Evolutionary conservation across 2,797 vertebrate species (phyloP).

Genomic region (Microctenopoma stevenorrisi): DNA sequence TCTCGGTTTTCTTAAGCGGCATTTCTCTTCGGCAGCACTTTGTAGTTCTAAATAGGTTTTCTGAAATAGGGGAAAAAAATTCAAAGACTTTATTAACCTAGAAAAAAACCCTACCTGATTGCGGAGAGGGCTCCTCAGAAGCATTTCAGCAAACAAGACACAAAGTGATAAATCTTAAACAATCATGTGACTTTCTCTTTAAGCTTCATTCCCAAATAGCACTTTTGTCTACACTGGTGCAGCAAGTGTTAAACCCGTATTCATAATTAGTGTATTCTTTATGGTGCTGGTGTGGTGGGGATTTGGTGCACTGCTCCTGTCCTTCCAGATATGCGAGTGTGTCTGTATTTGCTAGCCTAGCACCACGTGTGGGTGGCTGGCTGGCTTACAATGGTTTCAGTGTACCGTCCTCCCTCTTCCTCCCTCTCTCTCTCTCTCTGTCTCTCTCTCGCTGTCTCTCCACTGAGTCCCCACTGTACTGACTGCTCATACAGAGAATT

Average conservation of each 20-base stretch:
- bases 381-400: conserved; percentile 76
- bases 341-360: conserved; percentile 54
- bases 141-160: background rate
- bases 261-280: background rate
- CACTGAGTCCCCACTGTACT: conserved; percentile 66
- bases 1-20: too few species aligned
- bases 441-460: conserved; percentile 19
- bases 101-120: background rate
- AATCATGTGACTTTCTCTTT: background rate
- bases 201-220: conserved; percentile 1
- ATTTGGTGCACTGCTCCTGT: conserved; percentile 30
- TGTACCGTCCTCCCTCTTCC: conserved; percentile 59
- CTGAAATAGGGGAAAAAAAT: background rate
- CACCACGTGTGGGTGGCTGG: conserved; percentile 69
- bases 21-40: background rate
- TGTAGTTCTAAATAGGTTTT: background rate
- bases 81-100: background rate
- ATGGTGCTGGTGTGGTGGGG: conserved; percentile 2
- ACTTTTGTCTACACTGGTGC: background rate
- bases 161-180: background rate
- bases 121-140: background rate
- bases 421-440: too few species aligned
- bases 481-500: conserved; percentile 55
- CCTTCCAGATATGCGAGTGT: conserved; percentile 41
- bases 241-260: background rate